Conservation (phyloP, 2,888 invertebrate genomes). For the Phaedon cochleariae region DNA sequence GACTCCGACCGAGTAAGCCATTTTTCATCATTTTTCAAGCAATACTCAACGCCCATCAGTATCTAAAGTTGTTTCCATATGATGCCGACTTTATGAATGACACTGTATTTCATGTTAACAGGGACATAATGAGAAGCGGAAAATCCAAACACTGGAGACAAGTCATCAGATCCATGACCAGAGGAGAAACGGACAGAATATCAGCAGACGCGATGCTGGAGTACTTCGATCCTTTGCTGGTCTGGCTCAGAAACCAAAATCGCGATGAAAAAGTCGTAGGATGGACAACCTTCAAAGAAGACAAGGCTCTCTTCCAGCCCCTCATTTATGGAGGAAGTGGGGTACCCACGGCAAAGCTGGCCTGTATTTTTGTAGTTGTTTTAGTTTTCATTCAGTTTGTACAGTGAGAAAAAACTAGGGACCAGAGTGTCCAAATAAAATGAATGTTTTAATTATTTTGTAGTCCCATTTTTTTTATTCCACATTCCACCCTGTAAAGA, state of each 20-base stretch:
- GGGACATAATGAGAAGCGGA: conserved; percentile 75
- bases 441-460: no score
- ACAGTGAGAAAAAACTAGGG: not conserved
- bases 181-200: conserved; percentile 75
- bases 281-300: conserved; percentile 76
- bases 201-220: conserved; percentile 80
- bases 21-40: no score
- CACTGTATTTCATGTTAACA: no score
- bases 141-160: conserved; percentile 76
- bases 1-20: no score
- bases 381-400: not conserved
- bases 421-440: no score
- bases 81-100: no score
- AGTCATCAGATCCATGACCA: conserved; percentile 75
- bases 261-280: conserved; percentile 76
- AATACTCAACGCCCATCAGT: no score
- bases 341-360: not conserved
- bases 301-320: conserved; percentile 68
- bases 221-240: conserved; percentile 82
- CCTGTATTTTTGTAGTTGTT: not conserved
- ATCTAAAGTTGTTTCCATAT: no score
- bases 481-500: no score
- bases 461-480: no score
- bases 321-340: conserved; percentile 40
- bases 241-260: conserved; percentile 82